Evolutionary conservation across 2,888 invertebrate genomes (phyloP), one percentile per base, ranked within the genome.

Genomic region (Norana najaformis): DNA sequence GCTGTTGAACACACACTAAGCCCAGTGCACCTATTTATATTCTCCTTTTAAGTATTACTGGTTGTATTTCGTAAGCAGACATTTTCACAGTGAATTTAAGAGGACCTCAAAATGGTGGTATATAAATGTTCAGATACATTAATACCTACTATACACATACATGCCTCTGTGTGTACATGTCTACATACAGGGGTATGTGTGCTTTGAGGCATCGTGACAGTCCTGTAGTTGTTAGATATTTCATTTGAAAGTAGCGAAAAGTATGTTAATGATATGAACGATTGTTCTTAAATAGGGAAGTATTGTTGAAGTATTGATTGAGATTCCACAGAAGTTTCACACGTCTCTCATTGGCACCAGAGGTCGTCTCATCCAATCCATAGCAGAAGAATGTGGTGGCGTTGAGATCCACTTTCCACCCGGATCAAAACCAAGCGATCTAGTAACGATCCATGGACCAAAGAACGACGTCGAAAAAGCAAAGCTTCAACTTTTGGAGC

Each of bases 331-430:
- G 83, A 98, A 98, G 95, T 97, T 97, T 95, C 98, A 99, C 95
- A 97, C 98, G 95, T 97, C 97, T 36, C 96, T 99, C 91, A 98
- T 99, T 94, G 98, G 99, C 90, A 96, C 97, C 88, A 97, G 97
- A 92, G 98, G 98, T 37, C 97, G 98, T 94, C 96, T 99, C 92
- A 98, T 99, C 94, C 97, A 97, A 93, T 97, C 98, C 92, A 98
- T 99, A 92, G 98, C 97, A 93, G 98, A 99, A 93, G 99, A 99
- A 94, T 99, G 98, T 94, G 98, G 98, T 34, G 98, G 98, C 16
- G 99, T 99, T 23, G 96, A 97, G 89, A 98, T 99, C 93, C 97
- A 98, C 95, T 99, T 99, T 95, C 99, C 99, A 18, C 96, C 97
- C 36, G 96, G 97, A 88, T 98, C 98, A 92, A 97, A 97, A 93